These are phyloP conservation scores for Elmis aenea DNA, from an alignment of 2,888 invertebrate species.

Conservation along the genomic window DNA sequence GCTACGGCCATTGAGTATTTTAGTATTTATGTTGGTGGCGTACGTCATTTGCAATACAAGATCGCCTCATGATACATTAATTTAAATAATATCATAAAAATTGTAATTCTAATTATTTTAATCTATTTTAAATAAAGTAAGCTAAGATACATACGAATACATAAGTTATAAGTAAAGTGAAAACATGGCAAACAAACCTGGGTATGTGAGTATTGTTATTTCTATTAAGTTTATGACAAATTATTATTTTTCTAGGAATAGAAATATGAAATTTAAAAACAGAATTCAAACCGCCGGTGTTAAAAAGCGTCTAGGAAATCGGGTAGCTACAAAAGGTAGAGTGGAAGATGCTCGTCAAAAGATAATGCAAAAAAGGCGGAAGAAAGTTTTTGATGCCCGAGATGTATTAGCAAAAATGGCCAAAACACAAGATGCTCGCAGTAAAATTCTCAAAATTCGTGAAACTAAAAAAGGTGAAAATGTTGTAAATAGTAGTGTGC, in stretches of 20 bases:
- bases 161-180: background rate
- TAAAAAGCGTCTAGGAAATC: slow-evolving; percentile 12
- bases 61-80: too few species aligned
- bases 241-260: slow-evolving; percentile 3
- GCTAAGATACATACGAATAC: too few species aligned
- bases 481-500: slow-evolving; percentile 38
- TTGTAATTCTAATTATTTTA: too few species aligned
- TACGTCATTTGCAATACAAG: too few species aligned
- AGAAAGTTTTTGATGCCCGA: slow-evolving; percentile 71
- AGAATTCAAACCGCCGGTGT: slow-evolving; percentile 7
- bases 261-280: slow-evolving; percentile 4
- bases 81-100: too few species aligned
- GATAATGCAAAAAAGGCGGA: slow-evolving; percentile 73
- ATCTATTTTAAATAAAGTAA: too few species aligned
- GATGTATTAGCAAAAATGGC: slow-evolving; percentile 74
- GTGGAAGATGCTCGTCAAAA: slow-evolving; percentile 68
- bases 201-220: slow-evolving; percentile 1
- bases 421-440: slow-evolving; percentile 68
- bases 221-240: background rate
- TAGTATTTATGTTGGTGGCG: too few species aligned
- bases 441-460: slow-evolving; percentile 63
- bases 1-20: too few species aligned
- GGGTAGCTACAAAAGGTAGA: slow-evolving; percentile 15
- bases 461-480: slow-evolving; percentile 44
- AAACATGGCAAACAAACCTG: slow-evolving; percentile 1